Conservation (phyloP, 2,113 vertebrate genomes). For the Pristiophorus japonicus region DNA sequence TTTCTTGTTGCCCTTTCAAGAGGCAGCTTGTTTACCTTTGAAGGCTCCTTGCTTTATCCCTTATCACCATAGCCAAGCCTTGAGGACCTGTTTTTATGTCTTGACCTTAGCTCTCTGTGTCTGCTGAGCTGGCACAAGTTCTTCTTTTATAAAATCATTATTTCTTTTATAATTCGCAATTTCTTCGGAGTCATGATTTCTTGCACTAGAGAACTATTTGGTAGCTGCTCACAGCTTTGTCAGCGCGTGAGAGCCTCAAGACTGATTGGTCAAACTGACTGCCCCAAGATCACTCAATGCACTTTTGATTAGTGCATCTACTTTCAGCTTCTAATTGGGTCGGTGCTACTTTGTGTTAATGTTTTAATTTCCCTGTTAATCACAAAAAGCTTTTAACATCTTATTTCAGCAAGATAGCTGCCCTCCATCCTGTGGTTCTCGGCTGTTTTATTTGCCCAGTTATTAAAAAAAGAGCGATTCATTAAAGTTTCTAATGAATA, state of each 20-base stretch:
- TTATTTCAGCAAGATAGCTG: neutral
- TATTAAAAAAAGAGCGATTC: neutral
- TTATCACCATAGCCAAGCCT: no score
- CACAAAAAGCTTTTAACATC: neutral
- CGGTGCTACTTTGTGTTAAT: neutral
- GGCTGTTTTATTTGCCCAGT: neutral
- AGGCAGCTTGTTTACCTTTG: no score
- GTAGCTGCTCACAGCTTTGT: neutral
- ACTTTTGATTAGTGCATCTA: neutral
- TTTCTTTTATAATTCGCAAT: no score
- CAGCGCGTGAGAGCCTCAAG: neutral
- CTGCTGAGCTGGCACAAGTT: no score
- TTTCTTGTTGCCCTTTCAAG: no score
- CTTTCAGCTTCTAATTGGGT: slow-evolving; percentile 14
- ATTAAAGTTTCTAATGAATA: neutral
- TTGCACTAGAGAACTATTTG: neutral
- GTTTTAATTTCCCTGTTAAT: neutral
- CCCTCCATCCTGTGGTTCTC: neutral
- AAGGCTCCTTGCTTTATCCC: no score
- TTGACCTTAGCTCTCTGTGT: no score
- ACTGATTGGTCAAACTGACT: neutral
- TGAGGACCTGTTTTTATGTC: no score
- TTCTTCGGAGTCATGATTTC: no score
- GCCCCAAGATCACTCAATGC: neutral
- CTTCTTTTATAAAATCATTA: no score